Evolutionary conservation across 2,113 vertebrate species (phyloP), one percentile per base, ranked within the genome.

Genomic region (Apodemus speciosus): DNA sequence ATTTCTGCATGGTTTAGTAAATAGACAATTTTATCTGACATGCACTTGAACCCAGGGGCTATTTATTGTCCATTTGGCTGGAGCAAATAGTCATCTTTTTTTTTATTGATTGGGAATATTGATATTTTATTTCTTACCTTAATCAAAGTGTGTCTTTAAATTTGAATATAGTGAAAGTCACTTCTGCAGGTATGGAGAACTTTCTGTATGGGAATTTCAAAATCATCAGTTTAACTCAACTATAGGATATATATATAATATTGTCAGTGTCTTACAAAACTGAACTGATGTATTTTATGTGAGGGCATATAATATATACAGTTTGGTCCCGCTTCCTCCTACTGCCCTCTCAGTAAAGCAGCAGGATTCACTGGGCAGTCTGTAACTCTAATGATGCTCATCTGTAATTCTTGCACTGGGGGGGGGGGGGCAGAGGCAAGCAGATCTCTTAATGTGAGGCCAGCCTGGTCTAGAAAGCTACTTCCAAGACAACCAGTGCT

Each of bases 51-150:
- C 85, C 62, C 66, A 49, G 58, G 38, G n/a, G 25, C 85, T 62
- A 83, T 93, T 90, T 95, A 58, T 95, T 94, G 90, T 94, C 94
- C 62, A 91, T 83, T 89, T 95, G 68, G 51, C 40, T 87, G 6
- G 73, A 9, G 32, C 92, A 66, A 95, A 95, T 91, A 95, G 94
- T 96, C 68, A 85, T 89, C 6, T 32, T 46, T 80, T 91, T 27
- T 83, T 96, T 23, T 56, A 46, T 88, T 83, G 80, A 88, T 90
- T 92, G 81, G 69, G 92, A 85, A 62, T 89, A 89, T 11, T 76
- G 62, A 96, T 35, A 89, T 84, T 95, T 95, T 93, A 80, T 89
- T 96, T 15, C 96, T 91, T 88, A 91, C 40, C 60, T 66, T 89
- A 43, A 90, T 87, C 64, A 58, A 92, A 94, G 69, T 90, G 38